A percentile compares a stretch with the other conserved stretches of the same genome.
Conservation (phyloP, 2,888 invertebrate species). For the Apoderus coryli region DNA sequence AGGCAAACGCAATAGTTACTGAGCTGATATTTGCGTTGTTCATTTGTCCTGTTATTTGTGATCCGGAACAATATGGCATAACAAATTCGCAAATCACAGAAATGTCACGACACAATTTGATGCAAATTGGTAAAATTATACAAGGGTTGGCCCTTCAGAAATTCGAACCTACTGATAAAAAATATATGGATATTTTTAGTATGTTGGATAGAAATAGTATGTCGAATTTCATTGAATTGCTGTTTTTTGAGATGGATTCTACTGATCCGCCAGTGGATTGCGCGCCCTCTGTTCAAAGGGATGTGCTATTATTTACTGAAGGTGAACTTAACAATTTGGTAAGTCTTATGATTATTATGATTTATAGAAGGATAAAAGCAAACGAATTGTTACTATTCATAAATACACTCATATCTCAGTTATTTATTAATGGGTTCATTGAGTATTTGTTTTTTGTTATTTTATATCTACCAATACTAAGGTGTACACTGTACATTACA, state of each 20-base stretch:
- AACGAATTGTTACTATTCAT: too few species aligned
- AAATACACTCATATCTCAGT: too few species aligned
- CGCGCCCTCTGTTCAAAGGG: conserved; percentile 41
- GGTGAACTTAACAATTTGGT: conserved; percentile 48
- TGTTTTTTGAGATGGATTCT: conserved; percentile 36
- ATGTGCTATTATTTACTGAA: conserved; percentile 53
- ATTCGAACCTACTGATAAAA: conserved; percentile 38
- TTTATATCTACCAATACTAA: too few species aligned
- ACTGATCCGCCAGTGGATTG: conserved; percentile 34
- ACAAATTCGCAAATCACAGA: conserved; percentile 85
- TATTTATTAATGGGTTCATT: conserved; percentile 1
- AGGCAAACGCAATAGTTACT: conserved; percentile 57
- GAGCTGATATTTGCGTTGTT: conserved; percentile 88
- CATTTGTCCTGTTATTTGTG: conserved; percentile 91
- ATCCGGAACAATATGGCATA: conserved; percentile 90
- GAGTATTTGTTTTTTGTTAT: too few species aligned
- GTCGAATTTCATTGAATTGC: conserved; percentile 59
- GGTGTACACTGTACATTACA: too few species aligned
- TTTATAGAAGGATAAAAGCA: too few species aligned
- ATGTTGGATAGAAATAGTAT: conserved; percentile 70
- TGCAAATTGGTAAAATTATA: conserved; percentile 83
- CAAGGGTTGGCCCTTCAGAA: conserved; percentile 80
- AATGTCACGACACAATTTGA: conserved; percentile 77
- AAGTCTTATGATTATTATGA: too few species aligned
- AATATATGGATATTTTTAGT: conserved; percentile 15